Evolutionary conservation across 2,797 vertebrate genomes (phyloP).

Genomic region (Crocidura indochinensis): DNA sequence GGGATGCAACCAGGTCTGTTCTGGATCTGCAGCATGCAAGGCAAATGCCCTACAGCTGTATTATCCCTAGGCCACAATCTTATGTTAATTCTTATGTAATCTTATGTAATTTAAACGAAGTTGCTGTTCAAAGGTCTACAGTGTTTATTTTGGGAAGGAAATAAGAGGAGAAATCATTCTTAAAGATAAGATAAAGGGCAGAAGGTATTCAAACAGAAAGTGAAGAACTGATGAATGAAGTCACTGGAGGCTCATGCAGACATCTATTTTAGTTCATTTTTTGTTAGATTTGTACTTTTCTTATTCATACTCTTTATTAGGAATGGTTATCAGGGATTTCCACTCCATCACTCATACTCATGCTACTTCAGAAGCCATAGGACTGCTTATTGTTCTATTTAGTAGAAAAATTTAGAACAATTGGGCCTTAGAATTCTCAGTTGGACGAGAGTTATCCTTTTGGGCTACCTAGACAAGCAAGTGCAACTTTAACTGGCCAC

Average conservation of each 20-base stretch:
- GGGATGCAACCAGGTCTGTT: no score
- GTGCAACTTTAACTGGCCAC: background rate
- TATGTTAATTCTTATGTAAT: background rate
- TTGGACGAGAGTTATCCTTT: background rate
- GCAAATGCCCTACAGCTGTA: no score
- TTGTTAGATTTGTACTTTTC: background rate
- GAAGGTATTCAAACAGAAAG: background rate
- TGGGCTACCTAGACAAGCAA: background rate
- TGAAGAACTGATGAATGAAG: background rate
- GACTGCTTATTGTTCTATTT: background rate
- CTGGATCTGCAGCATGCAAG: no score
- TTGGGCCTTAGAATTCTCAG: background rate
- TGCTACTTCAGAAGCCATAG: background rate
- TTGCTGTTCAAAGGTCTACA: background rate
- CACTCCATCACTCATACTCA: background rate
- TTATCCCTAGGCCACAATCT: background rate
- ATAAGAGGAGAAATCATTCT: background rate
- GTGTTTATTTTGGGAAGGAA: background rate
- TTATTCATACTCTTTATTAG: background rate
- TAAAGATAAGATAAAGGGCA: background rate
- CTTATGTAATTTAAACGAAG: background rate
- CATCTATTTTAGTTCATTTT: no score
- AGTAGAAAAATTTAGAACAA: slow-evolving; percentile 3
- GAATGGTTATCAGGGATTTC: background rate
- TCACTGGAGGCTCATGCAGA: no score